Evolutionary conservation across 2,113 vertebrate species (phyloP), one percentile per base, ranked within the genome.

Genomic region (Xenotilapia leptura): DNA sequence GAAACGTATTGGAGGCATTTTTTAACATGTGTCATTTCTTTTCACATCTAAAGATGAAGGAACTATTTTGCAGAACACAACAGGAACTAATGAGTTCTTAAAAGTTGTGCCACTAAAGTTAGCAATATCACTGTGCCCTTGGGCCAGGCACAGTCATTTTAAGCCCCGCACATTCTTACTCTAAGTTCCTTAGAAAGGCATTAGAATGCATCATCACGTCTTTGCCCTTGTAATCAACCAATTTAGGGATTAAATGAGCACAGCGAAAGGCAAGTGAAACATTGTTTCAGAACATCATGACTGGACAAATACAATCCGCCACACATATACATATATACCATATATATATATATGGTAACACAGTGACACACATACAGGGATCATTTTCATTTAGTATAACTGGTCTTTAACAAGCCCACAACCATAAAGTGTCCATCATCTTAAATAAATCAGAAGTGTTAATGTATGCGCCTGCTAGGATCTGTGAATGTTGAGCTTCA

Each of bases 181-280:
- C 47, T 2, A 4, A 42, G 21, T 77, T 26, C 56, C 56, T 83
- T 23, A 3, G 33, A 70, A 80, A 19, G 26, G 6, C 60, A 90
- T 90, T 84, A 87, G 42, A 77, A 92, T 91, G 77, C 70, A 79
- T 45, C 42, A 17, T 26, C 89, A 79, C 19, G 49, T 85, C 86
- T 19, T 28, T 17, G 54, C 19, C 49, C 51, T 56, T 70, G 88
- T 91, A 86, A 92, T 91, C 58, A 90, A 75, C 54, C 91, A 91
- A 88, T 89, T 88, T 85, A 28, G 38, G n/a, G 68, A 86, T 83
- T 90, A 91, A 92, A 90, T 88, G 58, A 87, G 88, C 90, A 87
- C 73, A 55, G 60, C 42, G 6, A 90, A 89, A 83, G 23, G 53
- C 47, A n/a, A 90, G 83, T 82, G 85, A 79, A 90, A 88, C 54